Conservation (phyloP, 2,888 invertebrate species). For the Globia sparganii region DNA sequence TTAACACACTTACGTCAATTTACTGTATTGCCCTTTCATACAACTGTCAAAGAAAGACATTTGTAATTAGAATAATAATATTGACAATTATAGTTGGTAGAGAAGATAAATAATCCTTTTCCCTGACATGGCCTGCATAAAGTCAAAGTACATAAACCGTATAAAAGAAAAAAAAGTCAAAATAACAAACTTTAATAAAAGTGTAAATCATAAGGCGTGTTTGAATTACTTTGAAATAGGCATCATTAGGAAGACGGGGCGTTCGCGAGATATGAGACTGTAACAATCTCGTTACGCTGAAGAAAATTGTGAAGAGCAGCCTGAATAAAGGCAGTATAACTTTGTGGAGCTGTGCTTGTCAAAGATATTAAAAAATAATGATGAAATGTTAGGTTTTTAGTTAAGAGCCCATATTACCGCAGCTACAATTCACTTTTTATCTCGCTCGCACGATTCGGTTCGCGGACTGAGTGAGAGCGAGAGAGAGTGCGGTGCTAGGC, state of each 20-base stretch:
- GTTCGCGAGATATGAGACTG: constrained; percentile 21
- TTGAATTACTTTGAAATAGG: constrained; percentile 41
- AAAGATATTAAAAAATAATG: constrained; percentile 29
- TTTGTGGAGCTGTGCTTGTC: constrained; percentile 3
- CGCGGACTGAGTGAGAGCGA: no score
- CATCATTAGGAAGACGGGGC: constrained; percentile 46
- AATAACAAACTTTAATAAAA: constrained; percentile 29
- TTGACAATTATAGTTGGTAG: background rate
- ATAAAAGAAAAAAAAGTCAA: background rate
- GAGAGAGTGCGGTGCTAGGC: no score
- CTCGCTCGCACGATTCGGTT: no score
- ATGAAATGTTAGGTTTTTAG: no score
- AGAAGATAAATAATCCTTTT: background rate
- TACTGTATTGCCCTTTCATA: background rate
- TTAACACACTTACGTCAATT: background rate
- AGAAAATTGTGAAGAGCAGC: constrained; percentile 38
- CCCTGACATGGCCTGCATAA: background rate
- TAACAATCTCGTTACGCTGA: constrained; percentile 42
- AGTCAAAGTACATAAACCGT: background rate
- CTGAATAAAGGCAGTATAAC: constrained; percentile 29
- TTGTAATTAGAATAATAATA: background rate
- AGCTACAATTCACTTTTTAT: no score
- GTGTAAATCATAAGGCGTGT: constrained; percentile 8
- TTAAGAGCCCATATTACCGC: no score
- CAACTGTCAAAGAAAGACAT: background rate